Base-by-base conservation (phyloP, 2,888 invertebrate species). In the Stomorhina lunata region DNA sequence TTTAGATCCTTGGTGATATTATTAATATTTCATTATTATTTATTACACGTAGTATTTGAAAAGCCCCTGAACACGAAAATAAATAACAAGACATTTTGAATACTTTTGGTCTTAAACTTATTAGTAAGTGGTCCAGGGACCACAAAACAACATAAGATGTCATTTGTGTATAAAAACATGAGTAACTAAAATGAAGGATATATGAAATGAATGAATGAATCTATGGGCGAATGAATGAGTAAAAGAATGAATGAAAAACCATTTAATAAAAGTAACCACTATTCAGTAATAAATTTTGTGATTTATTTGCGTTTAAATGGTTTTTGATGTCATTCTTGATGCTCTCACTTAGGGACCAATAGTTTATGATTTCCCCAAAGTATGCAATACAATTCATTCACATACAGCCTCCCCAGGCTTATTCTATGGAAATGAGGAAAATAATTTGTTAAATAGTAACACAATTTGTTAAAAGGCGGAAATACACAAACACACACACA, bases 281-380 rank as follows among this genome's bases (percentile, higher is more conserved):
- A 55, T 17, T 48, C 40, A n/a, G 37, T 29, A 10, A 63, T 63
- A 40, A 53, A 53, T 63, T n/a, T 63, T 50, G 6, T 63, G 73
- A 63, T 73, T 73, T 73, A 63, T 73, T 53, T 27, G 15, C 22
- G 34, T 73, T 73, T 63, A 73, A 73, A 73, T 53, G 63, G 15
- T 32, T 73, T 73, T 73, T 50, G 61, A 59, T 61, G 48, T 22
- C 6, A 27, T 20, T 69, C 4, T 27, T 22, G 50, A 50, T n/a
- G n/a, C 27, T 37, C 7, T 15, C 17, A 9, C 17, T 20, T 20
- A n/a, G 29, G n/a, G 29, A 32, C 10, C 34, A 20, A 20, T 20
- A 20, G 10, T n/a, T 22, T n/a, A 48, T 48, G 48, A 48, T 32
- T 22, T 65, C 65, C 65, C 65, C 20, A 45, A 63, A 63, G 45